Conservation (phyloP, 2,113 vertebrate genomes). For the Pollachius pollachius region DNA sequence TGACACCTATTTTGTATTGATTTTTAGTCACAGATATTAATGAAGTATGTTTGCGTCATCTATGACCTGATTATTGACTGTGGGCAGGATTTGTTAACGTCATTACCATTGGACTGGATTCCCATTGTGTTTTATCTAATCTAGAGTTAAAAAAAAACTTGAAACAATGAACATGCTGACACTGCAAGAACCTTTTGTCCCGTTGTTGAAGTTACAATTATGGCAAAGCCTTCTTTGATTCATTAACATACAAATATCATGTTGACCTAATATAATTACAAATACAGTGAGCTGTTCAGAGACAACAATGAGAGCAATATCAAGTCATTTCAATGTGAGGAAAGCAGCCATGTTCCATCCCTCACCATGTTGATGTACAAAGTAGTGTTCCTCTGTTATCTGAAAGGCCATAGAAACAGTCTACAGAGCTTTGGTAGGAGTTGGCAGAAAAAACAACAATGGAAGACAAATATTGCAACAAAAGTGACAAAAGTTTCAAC, state of each 20-base stretch:
- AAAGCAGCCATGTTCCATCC: too few species aligned
- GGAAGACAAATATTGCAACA: too few species aligned
- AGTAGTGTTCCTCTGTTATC: too few species aligned
- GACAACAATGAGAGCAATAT: too few species aligned
- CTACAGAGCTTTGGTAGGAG: too few species aligned
- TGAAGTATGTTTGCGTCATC: conserved; percentile 3
- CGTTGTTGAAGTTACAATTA: background rate
- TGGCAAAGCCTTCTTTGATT: background rate
- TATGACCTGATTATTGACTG: conserved; percentile 22
- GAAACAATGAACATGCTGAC: background rate
- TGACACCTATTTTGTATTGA: conserved; percentile 13
- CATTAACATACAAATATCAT: background rate
- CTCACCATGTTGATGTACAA: too few species aligned
- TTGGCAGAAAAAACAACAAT: too few species aligned
- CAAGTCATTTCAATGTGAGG: too few species aligned
- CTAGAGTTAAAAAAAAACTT: background rate
- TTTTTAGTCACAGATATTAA: conserved; percentile 1
- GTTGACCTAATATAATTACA: too few species aligned
- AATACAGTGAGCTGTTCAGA: too few species aligned
- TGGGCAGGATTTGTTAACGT: conserved; percentile 9
- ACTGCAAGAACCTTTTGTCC: background rate
- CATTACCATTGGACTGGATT: background rate
- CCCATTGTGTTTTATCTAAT: conserved; percentile 19
- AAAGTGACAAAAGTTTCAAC: too few species aligned
- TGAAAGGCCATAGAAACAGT: too few species aligned